Percentiles rank a stretch among this genome's conserved stretches.
Evolutionary conservation across 2,113 vertebrate genomes (phyloP).

Genomic region (Montifringilla adamsi): DNA sequence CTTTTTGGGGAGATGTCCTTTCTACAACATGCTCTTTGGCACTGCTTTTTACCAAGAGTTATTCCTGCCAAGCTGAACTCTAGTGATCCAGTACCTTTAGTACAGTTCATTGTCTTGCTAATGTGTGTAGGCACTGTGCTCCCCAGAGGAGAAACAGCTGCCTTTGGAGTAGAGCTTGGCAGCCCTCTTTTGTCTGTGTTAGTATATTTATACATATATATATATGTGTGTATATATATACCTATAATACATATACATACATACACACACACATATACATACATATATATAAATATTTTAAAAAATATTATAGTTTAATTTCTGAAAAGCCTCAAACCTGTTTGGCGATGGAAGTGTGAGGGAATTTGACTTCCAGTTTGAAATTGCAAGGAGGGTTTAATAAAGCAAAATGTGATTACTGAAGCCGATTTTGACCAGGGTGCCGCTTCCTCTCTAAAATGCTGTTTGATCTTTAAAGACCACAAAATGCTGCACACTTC

Average conservation of each 20-base stretch:
- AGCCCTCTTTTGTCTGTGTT: neutral
- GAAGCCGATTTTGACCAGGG: neutral
- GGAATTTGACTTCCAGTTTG: neutral
- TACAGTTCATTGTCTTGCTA: neutral
- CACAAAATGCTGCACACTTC: neutral
- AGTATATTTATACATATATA: too few species aligned
- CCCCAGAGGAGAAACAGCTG: neutral
- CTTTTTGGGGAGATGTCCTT: neutral
- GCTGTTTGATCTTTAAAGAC: constrained; percentile 28
- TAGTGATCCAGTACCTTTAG: neutral
- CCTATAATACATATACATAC: neutral
- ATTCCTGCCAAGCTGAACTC: neutral
- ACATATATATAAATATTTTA: too few species aligned
- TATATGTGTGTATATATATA: neutral
- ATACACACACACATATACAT: too few species aligned
- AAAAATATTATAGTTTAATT: neutral
- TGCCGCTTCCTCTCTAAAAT: constrained; percentile 4
- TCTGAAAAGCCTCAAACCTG: neutral
- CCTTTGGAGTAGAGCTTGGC: neutral
- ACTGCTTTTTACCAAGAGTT: neutral
- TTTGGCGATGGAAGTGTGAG: neutral
- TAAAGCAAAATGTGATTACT: neutral
- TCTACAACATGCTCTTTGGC: neutral
- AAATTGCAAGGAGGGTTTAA: constrained; percentile 15
- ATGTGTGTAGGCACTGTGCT: neutral